phyloP scores from a whole-genome alignment of 2,797 vertebrate species.

The Tadarida brasiliensis region DNA sequence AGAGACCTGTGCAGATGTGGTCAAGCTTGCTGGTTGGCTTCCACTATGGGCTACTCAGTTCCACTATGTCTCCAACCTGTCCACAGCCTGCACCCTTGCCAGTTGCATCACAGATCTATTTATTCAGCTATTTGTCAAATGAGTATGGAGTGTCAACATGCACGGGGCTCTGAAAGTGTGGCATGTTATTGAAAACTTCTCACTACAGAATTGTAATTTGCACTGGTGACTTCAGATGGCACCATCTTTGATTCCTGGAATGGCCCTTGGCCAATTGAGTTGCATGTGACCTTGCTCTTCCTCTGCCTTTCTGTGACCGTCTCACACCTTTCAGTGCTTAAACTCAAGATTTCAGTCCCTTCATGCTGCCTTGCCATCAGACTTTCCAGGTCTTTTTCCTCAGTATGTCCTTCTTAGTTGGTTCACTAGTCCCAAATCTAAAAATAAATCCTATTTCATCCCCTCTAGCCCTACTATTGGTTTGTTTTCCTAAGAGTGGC shows the following conservation, averaged over 20 bases:
- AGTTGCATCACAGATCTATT: neutral
- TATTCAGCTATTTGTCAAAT: constrained; percentile 8
- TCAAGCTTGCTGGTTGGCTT: neutral
- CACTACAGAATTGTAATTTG: neutral
- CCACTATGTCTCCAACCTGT: neutral
- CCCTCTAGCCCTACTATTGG: neutral
- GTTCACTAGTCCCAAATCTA: neutral
- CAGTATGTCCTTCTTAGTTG: neutral
- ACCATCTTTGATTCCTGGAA: neutral
- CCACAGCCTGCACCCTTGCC: neutral
- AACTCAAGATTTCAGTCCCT: neutral
- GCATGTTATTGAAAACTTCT: neutral
- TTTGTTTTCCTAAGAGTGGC: constrained; percentile 39
- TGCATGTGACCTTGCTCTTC: neutral
- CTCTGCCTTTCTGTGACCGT: neutral
- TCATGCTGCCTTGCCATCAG: neutral
- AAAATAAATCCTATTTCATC: constrained; percentile 35
- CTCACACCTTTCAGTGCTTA: neutral
- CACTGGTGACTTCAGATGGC: neutral
- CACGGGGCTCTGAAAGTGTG: neutral
- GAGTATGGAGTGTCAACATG: neutral
- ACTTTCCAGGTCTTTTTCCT: neutral
- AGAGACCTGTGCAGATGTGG: neutral
- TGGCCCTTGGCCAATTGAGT: neutral
- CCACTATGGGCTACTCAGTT: neutral